These are phyloP conservation scores for Eustalomyia histrio DNA, from an alignment of 2,888 invertebrate genomes.

Conservation along the genomic window DNA sequence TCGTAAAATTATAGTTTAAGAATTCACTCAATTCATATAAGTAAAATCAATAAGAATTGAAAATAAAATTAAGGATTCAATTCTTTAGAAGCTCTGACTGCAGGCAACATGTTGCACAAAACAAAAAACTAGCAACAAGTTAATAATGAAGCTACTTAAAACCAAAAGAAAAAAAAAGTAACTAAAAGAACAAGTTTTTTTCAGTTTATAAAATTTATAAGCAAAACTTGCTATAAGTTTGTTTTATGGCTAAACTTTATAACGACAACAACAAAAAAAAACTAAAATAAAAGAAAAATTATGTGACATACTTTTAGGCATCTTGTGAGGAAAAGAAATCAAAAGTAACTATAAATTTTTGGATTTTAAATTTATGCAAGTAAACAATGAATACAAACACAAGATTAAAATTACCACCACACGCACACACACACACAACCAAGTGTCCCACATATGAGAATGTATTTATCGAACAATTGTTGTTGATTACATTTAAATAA, in stretches of 20 bases:
- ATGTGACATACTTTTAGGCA: constrained; percentile 61
- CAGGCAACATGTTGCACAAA: constrained; percentile 39
- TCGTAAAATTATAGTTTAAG: no score
- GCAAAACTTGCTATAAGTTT: constrained; percentile 21
- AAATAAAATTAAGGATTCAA: no score
- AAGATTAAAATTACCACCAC: not conserved
- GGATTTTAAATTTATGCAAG: not conserved
- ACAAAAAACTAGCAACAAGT: constrained; percentile 24
- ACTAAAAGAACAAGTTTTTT: constrained; percentile 36
- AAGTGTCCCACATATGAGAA: not conserved
- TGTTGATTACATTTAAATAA: constrained; percentile 13
- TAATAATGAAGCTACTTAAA: constrained; percentile 50
- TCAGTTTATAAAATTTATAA: not conserved
- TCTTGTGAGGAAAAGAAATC: not conserved
- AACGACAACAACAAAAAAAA: constrained; percentile 6
- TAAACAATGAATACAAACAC: not conserved
- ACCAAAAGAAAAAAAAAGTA: not conserved
- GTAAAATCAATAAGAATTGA: no score
- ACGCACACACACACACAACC: not conserved
- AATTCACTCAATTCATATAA: no score
- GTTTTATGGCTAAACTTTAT: constrained; percentile 39
- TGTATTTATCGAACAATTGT: not conserved
- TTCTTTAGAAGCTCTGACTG: no score
- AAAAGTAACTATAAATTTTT: not conserved
- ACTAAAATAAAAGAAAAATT: constrained; percentile 32